Evolutionary conservation across 2,113 vertebrate genomes (phyloP), one percentile per base, ranked within the genome.

Genomic region (Mustelus asterias): DNA sequence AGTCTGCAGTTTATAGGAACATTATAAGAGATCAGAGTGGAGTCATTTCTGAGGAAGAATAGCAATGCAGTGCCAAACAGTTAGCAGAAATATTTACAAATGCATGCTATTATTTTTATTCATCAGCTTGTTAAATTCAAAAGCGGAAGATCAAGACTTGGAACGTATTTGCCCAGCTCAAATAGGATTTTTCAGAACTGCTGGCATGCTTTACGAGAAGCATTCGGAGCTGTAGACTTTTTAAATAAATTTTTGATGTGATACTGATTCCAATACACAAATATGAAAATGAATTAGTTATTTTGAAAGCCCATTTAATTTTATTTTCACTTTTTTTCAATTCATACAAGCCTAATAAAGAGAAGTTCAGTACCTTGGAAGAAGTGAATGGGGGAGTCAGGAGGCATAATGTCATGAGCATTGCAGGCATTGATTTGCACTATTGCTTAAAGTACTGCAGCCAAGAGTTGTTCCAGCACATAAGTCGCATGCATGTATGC

Each of bases 41-140:
- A 67, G 13, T 69, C 6, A 94, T 69, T 67, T 37, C 65, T 92
- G 54, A 60, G 48, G 48, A 29, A 60, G 14, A 94, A 69, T 41
- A 0, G 92, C 20, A 11, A 10, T 22, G 14, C 67, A n/a, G 33
- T 94, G 18, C 29, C 69, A 69, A 65, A 69, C 9, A 24, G n/a
- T 14, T 24, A 22, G 18, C 54, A 69, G 18, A 94, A 94, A 67
- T 94, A 67, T 94, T 69, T 48, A 72, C 69, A 20, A 95, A 48
- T 29, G 37, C 22, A 26, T 95, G 3, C 20, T 72, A 70, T 33
- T 26, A 67, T 8, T 70, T 70, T 95, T 48, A 69, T 70, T 95
- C 41, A 95, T 93, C n/a, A 20, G 16, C n/a, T 93, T 67, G 60
- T 37, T 94, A 65, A 93, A 93, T 94, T 94, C 26, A 72, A 10